Conservation (phyloP, 2,113 vertebrate species). For the Tricholaema leucomelas region DNA sequence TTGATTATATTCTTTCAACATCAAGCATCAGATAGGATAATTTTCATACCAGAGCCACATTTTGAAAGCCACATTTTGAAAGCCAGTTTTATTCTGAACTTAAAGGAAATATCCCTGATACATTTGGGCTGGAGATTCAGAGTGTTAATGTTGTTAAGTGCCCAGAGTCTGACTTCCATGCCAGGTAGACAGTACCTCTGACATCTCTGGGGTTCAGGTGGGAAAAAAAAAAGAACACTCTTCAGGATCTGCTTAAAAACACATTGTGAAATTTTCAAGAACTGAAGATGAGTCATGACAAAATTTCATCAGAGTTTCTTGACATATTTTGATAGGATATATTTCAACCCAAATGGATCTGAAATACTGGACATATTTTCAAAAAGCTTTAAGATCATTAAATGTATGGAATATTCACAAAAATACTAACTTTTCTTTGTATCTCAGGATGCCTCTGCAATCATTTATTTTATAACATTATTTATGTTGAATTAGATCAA, state of each 20-base stretch:
- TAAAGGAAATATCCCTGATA: neutral
- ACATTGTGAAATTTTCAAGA: neutral
- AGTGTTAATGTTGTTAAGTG: neutral
- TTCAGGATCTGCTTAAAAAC: neutral
- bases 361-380: neutral
- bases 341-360: neutral
- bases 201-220: neutral
- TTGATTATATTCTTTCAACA: neutral
- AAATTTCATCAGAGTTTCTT: neutral
- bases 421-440: neutral
- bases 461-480: neutral
- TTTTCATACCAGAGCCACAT: neutral
- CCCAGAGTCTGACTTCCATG: neutral
- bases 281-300: neutral
- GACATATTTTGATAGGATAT: neutral
- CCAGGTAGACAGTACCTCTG: neutral
- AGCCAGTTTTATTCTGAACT: neutral
- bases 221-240: rapidly evolving
- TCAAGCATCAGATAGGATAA: neutral
- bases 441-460: neutral
- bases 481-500: neutral
- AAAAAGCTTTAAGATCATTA: neutral
- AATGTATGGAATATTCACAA: neutral
- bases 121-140: neutral
- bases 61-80: conserved; percentile 24